These are phyloP conservation scores for Drosophila kanekoi DNA, from an alignment of 2,888 invertebrate species.

Conservation along the genomic window DNA sequence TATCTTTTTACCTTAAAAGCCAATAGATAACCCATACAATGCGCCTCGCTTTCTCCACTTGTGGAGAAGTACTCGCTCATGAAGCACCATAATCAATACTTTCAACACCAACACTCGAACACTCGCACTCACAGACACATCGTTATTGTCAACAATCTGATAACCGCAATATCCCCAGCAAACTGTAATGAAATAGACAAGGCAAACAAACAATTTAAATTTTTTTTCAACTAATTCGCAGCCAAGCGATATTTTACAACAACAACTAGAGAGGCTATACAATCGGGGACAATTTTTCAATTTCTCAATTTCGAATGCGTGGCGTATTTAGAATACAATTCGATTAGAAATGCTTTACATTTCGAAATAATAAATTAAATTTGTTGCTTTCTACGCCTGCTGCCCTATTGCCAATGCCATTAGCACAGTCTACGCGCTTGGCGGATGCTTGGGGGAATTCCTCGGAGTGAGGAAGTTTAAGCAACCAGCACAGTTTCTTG, in stretches of 20 bases:
- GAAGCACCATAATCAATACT: not conserved
- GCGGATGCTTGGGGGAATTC: not conserved
- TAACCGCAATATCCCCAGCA: conserved; percentile 58
- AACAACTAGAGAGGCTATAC: conserved; percentile 28
- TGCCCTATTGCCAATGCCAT: conserved; percentile 75
- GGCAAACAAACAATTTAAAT: conserved; percentile 63
- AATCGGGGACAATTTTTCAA: conserved; percentile 67
- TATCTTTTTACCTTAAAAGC: too few species aligned
- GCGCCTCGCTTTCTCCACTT: too few species aligned
- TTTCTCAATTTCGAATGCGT: conserved; percentile 79
- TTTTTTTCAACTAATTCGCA: conserved; percentile 49
- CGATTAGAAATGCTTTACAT: conserved; percentile 84
- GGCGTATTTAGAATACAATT: conserved; percentile 84
- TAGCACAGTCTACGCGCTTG: conserved; percentile 71
- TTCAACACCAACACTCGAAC: not conserved
- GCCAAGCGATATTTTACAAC: conserved; percentile 30
- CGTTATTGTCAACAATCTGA: conserved; percentile 76
- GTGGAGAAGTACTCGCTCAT: not conserved
- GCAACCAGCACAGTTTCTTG: conserved; percentile 41
- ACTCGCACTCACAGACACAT: conserved; percentile 41
- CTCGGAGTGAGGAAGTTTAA: not conserved
- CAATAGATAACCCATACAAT: too few species aligned
- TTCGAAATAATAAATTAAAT: conserved; percentile 84
- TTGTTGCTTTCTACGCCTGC: conserved; percentile 51
- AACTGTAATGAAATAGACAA: conserved; percentile 13